phyloP scores from a whole-genome alignment of 2,113 vertebrate genomes.

The Bothrops jararaca region DNA sequence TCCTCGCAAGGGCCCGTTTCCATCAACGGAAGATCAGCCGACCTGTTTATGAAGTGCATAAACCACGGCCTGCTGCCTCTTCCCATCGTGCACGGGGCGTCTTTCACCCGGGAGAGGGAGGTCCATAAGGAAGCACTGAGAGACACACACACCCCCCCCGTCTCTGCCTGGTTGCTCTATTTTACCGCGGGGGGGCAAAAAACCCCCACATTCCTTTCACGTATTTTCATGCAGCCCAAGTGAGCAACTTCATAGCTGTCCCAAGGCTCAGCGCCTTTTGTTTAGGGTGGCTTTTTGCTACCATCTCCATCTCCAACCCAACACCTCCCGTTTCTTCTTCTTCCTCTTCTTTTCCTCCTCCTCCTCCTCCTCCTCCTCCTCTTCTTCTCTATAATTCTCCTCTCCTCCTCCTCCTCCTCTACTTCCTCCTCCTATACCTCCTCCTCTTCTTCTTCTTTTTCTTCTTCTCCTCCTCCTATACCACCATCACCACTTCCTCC shows the following conservation, averaged over 20 bases:
- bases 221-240: background rate
- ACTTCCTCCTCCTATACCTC: background rate
- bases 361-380: fast-evolving
- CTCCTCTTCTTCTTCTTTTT: no score
- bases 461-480: background rate
- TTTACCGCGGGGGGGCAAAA: fast-evolving
- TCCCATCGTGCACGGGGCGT: background rate
- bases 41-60: background rate
- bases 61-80: background rate
- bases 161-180: background rate
- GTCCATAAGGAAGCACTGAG: background rate
- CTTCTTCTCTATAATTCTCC: fast-evolving
- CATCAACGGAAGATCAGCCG: background rate
- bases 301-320: background rate
- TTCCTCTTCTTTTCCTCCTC: background rate
- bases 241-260: background rate
- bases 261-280: background rate
- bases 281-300: background rate
- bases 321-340: background rate
- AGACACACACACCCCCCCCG: no score
- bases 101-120: background rate
- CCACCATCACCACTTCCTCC: no score
- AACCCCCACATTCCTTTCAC: background rate
- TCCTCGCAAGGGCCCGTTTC: background rate
- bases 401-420: background rate